A percentile compares a stretch with the other conserved stretches of the same genome.
phyloP scores from a whole-genome alignment of 2,888 invertebrate species.

The Parapristionchus giblindavisi region DNA sequence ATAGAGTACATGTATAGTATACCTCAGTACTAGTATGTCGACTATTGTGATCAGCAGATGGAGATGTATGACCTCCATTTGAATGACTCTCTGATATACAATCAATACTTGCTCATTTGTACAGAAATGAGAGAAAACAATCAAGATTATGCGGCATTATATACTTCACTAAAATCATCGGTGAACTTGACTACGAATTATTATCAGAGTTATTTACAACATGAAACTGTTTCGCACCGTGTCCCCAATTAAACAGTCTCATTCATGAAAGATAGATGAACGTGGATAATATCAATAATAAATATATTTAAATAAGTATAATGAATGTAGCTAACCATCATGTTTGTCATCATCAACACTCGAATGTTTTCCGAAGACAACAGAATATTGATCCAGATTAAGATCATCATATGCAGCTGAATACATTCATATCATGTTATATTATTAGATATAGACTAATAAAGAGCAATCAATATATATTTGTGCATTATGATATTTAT shows the following conservation, averaged over 20 bases:
- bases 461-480: too few species aligned
- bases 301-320: background rate
- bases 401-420: slow-evolving; percentile 66
- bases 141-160: too few species aligned
- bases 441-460: too few species aligned
- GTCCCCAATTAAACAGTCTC: too few species aligned
- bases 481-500: too few species aligned
- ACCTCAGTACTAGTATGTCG: slow-evolving; percentile 34
- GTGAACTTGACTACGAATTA: too few species aligned
- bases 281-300: too few species aligned
- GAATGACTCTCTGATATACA: background rate
- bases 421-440: background rate
- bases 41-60: slow-evolving; percentile 30
- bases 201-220: too few species aligned
- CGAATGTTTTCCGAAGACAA: slow-evolving; percentile 42
- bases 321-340: slow-evolving; percentile 14
- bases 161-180: too few species aligned
- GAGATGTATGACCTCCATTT: slow-evolving; percentile 22
- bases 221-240: too few species aligned
- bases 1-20: background rate
- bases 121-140: too few species aligned
- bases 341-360: slow-evolving; percentile 39
- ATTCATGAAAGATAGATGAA: too few species aligned
- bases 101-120: background rate
- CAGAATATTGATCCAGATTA: slow-evolving; percentile 52